Conservation (phyloP, 2,113 vertebrate species). For the Madoqua kirkii region DNA sequence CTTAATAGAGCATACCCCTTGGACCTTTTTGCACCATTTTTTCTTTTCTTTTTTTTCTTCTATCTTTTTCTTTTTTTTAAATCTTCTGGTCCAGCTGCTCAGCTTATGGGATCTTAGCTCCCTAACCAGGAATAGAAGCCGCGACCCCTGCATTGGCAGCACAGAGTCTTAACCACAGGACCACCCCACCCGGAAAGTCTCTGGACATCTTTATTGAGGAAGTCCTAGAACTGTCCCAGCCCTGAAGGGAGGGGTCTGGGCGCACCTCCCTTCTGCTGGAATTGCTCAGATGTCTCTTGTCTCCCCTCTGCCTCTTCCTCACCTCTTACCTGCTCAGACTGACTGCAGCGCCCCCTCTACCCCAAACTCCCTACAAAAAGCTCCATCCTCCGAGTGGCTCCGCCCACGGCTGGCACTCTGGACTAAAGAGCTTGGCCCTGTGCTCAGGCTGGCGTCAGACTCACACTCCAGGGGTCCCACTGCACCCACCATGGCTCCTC, state of each 20-base stretch:
- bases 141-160: neutral
- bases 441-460: neutral
- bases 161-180: neutral
- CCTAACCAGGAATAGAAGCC: neutral
- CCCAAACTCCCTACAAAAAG: too few relatives aligned
- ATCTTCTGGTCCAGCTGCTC: neutral
- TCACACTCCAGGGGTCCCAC: rapidly evolving
- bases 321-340: neutral
- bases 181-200: neutral
- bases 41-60: neutral
- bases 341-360: neutral
- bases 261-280: neutral
- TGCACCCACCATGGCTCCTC: neutral
- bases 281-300: neutral
- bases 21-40: neutral
- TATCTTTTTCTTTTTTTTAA: neutral
- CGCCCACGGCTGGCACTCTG: neutral
- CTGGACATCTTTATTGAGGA: neutral
- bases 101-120: neutral
- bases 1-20: neutral
- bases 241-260: neutral
- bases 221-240: neutral
- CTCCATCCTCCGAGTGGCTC: neutral
- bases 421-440: neutral
- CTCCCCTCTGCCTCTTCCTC: neutral